Evolutionary conservation across 2,797 vertebrate species (phyloP), one percentile per base, ranked within the genome.

Genomic region (Falco naumanni): DNA sequence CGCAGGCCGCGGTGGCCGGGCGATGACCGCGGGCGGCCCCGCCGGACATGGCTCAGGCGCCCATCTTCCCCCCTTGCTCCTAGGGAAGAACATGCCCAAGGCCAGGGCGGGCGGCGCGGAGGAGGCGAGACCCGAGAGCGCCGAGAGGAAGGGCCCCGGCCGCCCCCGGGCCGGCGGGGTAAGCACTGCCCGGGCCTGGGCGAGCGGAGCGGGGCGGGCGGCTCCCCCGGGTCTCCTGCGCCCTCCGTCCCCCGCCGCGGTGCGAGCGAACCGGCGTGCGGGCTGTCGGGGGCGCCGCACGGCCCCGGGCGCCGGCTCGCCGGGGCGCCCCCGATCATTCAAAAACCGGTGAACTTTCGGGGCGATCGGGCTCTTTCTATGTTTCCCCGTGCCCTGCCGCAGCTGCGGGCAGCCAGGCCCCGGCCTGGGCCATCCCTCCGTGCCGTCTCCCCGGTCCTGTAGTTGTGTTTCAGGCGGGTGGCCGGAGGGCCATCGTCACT

Each of bases 91-190:
- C 97, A 97, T 98, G 98, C 96, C 94, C 95, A 98, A 97, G 96
- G 97, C 95, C 88, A 94, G 97, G 90, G 96, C 97, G 93, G 97
- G 95, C 95, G 97, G 97, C 75, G 96, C 84, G 96, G 98, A 97
- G 96, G 97, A 96, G 75, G 93, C 81, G 96, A 98, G 96, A 83
- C 96, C 74, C 93, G 97, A 95, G 89, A 95, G 94, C 91, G 93
- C 83, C 84, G 97, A 98, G 79, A 98, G 98, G 79, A 98, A 98
- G 90, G 98, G 98, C 91, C 97, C 97, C 89, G 98, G 98, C 97
- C 98, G 98, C 94, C 97, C 98, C 97, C 98, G 98, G 97, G 98
- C 99, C 98, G 98, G 98, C 98, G 98, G 98, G 98, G 99, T 99
- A 98, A 98, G 99, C 98, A 65, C 29, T 54, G 56, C 69, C 41